Evolutionary conservation across 2,888 invertebrate genomes (phyloP).

Genomic region (Itoplectis maculator): DNA sequence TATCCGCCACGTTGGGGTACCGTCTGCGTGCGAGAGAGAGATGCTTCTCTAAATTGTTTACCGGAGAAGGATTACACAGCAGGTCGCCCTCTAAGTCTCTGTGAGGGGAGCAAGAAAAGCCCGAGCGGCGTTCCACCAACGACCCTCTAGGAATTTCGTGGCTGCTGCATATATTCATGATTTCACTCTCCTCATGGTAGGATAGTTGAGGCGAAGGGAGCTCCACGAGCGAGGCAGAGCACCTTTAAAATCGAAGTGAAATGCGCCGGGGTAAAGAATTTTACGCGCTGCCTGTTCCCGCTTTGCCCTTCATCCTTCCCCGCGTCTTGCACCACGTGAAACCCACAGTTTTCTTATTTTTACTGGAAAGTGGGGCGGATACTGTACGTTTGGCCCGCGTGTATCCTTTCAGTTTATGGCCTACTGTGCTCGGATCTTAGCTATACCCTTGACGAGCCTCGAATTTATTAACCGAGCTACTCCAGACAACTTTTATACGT

Average conservation of each 20-base stretch:
- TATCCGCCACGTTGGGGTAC: neutral
- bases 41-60: slow-evolving; percentile 33
- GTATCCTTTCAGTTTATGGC: slow-evolving; percentile 27
- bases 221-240: slow-evolving; percentile 14
- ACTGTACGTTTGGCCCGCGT: slow-evolving; percentile 16
- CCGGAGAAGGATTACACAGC: slow-evolving; percentile 33
- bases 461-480: slow-evolving; percentile 24
- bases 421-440: slow-evolving; percentile 20
- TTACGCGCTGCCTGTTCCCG: slow-evolving; percentile 34
- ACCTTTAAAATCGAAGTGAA: slow-evolving; percentile 34
- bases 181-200: slow-evolving; percentile 21
- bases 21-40: slow-evolving; percentile 10
- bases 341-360: slow-evolving; percentile 18
- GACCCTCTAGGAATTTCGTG: slow-evolving; percentile 34
- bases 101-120: slow-evolving; percentile 26
- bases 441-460: slow-evolving; percentile 26
- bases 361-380: slow-evolving; percentile 12
- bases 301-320: slow-evolving; percentile 27
- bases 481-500: slow-evolving; percentile 26
- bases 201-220: slow-evolving; percentile 19
- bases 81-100: slow-evolving; percentile 19
- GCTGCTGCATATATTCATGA: slow-evolving; percentile 35
- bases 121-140: slow-evolving; percentile 26
- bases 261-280: slow-evolving; percentile 34
- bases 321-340: slow-evolving; percentile 25